These are phyloP conservation scores for Oncopodura yosiiana DNA, from an alignment of 1,140 invertebrate genomes.

Conservation along the genomic window DNA sequence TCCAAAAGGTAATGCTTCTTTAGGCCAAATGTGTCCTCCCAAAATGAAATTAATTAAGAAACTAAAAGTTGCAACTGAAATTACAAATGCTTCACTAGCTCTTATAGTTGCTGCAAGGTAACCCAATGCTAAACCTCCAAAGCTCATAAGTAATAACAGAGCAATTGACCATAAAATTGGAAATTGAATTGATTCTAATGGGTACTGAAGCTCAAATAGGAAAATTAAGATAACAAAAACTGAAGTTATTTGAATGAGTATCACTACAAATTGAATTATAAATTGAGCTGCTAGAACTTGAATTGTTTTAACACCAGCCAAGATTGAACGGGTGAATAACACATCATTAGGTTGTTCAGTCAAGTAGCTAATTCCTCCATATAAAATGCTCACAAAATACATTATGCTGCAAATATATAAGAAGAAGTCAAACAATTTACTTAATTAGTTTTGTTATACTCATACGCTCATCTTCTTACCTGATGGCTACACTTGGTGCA, in stretches of 20 bases:
- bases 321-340: slow-evolving; percentile 60
- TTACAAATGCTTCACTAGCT: slow-evolving; percentile 71
- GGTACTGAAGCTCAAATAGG: too few species aligned
- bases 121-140: slow-evolving; percentile 3
- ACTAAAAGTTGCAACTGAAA: slow-evolving; percentile 79
- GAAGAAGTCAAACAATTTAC: slow-evolving; percentile 7
- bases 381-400: slow-evolving; percentile 65
- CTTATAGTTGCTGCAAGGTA: slow-evolving; percentile 1
- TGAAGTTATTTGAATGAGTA: background rate
- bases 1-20: slow-evolving; percentile 46
- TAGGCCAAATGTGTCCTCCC: slow-evolving; percentile 73
- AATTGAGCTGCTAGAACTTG: slow-evolving; percentile 42
- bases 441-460: slow-evolving; percentile 6
- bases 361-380: slow-evolving; percentile 68
- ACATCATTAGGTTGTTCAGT: slow-evolving; percentile 68
- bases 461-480: slow-evolving; percentile 44
- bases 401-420: slow-evolving; percentile 61
- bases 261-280: slow-evolving; percentile 1
- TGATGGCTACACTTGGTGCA: slow-evolving; percentile 62
- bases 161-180: background rate
- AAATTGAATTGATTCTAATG: too few species aligned
- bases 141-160: slow-evolving; percentile 35
- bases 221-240: background rate
- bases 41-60: slow-evolving; percentile 83
- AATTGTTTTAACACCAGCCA: slow-evolving; percentile 52